Base-by-base conservation (phyloP, 2,113 vertebrate species). In the Oryzias celebensis region DNA sequence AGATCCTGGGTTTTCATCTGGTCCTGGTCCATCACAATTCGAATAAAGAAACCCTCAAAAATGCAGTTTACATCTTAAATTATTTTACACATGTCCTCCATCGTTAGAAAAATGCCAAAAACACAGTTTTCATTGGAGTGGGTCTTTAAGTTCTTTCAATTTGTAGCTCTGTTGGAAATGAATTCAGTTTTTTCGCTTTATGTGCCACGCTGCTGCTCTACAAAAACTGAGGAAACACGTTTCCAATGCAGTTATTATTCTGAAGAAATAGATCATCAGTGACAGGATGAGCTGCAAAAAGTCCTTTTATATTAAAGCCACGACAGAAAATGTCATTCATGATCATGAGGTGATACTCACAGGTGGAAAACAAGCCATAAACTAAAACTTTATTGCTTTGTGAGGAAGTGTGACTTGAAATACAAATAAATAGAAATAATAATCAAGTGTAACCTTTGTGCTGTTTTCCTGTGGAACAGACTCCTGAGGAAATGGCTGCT, bases 291-390 rank as follows among this genome's bases (percentile, higher is more conserved):
- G 69, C 64, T 78, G 82, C 85, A 86, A 85, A 82, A 85, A 77
- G 65, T 72, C 26, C 14, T 81, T 80, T 80, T 73, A n/a, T 71
- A 48, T 62, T 49, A 63, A 53, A 69, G 45, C 50, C 73, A 54
- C 17, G 55, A 60, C 36, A 36, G 44, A 52, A 57, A 64, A 24
- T 62, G 48, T 44, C 61, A 67, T 72, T 45, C 60, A n/a, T 49
- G 55, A 69, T 62, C 41, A 46, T 61, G 47, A 68, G 51, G 62
- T 14, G 22, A 61, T 54, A 77, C 58, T 22, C 55, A 3, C 31
- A 46, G 58, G 31, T 67, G 84, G 81, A 81, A 82, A 52, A 65
- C 77, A 84, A 87, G 84, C 85, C 85, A 87, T 88, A 85, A 80
- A 78, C 52, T 56, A 72, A 56, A 67, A 62, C 43, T 23, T 5